Conservation (phyloP, 2,888 invertebrate species). For the Sisyra terminalis region DNA sequence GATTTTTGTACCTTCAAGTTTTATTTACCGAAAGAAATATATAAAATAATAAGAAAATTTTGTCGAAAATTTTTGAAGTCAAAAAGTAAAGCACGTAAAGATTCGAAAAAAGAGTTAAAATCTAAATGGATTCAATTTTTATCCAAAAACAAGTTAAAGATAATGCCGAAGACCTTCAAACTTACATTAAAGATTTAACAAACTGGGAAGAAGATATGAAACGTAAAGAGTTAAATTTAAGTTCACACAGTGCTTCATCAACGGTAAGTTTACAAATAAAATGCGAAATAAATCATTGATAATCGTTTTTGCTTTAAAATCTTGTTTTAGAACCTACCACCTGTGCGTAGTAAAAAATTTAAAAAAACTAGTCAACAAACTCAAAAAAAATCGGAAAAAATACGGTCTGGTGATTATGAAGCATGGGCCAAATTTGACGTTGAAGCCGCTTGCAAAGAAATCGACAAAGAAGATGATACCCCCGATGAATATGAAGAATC, state of each 20-base stretch:
- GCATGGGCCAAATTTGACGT: constrained; percentile 71
- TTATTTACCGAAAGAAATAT: too few relatives aligned
- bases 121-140: constrained; percentile 27
- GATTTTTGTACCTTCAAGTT: too few relatives aligned
- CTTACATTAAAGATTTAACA: constrained; percentile 53
- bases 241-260: too few relatives aligned
- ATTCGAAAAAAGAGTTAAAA: too few relatives aligned
- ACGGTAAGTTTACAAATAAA: constrained; percentile 25
- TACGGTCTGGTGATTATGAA: constrained; percentile 44
- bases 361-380: constrained; percentile 14
- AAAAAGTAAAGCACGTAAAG: too few relatives aligned
- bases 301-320: background rate
- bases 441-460: constrained; percentile 47
- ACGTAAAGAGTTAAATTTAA: constrained; percentile 43
- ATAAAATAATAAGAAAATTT: too few relatives aligned
- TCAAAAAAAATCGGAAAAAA: constrained; percentile 26
- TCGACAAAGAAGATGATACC: constrained; percentile 32
- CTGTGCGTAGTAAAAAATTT: constrained; percentile 31
- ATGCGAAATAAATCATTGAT: background rate
- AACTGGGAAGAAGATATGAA: constrained; percentile 59
- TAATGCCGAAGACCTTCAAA: constrained; percentile 51
- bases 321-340: constrained; percentile 29
- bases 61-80: too few relatives aligned
- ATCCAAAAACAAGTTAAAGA: constrained; percentile 56
- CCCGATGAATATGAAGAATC: constrained; percentile 19